These are phyloP conservation scores for Trachemys scripta DNA, from an alignment of 2,113 vertebrate species.

Conservation along the genomic window DNA sequence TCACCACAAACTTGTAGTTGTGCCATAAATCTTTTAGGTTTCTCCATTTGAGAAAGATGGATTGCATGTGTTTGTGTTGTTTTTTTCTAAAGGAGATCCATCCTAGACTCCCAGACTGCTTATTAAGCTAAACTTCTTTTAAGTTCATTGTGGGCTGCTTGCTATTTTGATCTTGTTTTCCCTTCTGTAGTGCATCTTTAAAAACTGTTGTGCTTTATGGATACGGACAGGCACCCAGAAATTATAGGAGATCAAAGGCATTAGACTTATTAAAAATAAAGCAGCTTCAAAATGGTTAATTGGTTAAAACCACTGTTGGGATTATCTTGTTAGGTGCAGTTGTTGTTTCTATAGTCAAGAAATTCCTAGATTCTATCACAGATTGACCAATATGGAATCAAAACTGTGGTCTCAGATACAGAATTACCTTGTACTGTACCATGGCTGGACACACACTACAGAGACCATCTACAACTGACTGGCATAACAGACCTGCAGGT, in stretches of 20 bases:
- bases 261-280: not conserved
- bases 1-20: not conserved
- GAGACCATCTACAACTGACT: not conserved
- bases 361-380: not conserved
- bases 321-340: not conserved
- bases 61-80: not conserved
- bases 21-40: not conserved
- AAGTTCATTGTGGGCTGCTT: not conserved
- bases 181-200: not conserved
- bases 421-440: not conserved
- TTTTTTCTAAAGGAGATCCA: not conserved
- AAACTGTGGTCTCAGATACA: not conserved
- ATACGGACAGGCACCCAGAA: not conserved
- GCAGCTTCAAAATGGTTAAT: not conserved
- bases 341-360: not conserved
- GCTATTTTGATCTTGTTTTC: slow-evolving; percentile 13
- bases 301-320: not conserved
- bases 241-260: slow-evolving; percentile 5
- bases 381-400: not conserved
- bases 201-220: not conserved
- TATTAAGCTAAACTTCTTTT: not conserved
- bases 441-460: not conserved
- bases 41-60: not conserved
- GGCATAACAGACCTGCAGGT: not conserved
- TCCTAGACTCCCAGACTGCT: not conserved